Percentiles rank a stretch among this genome's conserved stretches.
phyloP scores from a whole-genome alignment of 1,140 invertebrate species.

The Bombus picipes region DNA sequence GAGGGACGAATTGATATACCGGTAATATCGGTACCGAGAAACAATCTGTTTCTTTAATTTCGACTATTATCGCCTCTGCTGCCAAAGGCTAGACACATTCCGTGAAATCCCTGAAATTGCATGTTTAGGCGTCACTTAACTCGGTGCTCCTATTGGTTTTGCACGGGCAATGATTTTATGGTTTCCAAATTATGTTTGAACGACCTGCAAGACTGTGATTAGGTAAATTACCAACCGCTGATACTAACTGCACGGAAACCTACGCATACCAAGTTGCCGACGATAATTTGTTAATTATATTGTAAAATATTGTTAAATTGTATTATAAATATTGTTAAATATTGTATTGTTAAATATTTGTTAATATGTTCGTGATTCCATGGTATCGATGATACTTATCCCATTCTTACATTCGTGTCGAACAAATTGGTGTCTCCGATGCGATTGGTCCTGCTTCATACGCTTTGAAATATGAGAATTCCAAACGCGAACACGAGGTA shows the following conservation, averaged over 20 bases:
- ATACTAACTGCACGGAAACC: not conserved
- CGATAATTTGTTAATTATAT: not conserved
- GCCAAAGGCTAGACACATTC: not conserved
- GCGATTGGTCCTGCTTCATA: not conserved
- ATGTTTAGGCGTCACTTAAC: not conserved
- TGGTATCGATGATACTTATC: too few relatives aligned
- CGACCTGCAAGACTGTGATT: not conserved
- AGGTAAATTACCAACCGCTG: not conserved
- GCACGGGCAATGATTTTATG: not conserved
- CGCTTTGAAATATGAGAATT: not conserved
- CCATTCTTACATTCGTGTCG: not conserved
- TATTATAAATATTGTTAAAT: too few relatives aligned
- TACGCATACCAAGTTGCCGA: not conserved
- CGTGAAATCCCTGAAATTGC: not conserved
- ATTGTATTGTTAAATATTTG: too few relatives aligned
- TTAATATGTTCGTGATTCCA: too few relatives aligned
- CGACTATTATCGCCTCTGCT: not conserved
- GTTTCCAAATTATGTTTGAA: conserved; percentile 12
- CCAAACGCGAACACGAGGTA: not conserved
- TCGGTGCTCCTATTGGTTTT: not conserved
- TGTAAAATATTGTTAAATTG: too few relatives aligned
- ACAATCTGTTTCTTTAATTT: not conserved
- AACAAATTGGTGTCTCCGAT: not conserved
- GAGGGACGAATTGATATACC: conserved; percentile 1
- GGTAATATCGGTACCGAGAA: conserved; percentile 6